These are phyloP conservation scores for Gobio occitaniae DNA, from an alignment of 2,797 vertebrate species.

Conservation along the genomic window DNA sequence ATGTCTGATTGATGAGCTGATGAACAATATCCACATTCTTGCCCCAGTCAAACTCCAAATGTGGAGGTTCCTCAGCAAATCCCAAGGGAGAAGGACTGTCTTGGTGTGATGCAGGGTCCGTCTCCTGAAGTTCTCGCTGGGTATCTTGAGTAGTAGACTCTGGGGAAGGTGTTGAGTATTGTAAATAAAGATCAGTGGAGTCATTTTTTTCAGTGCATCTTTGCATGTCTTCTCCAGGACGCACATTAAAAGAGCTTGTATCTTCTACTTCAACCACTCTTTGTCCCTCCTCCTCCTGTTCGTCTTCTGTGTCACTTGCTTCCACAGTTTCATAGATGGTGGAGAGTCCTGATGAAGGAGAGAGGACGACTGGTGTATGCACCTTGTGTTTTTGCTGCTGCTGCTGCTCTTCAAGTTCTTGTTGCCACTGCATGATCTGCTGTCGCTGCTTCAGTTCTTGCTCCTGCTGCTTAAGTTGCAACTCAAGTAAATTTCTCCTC, in stretches of 20 bases:
- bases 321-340: constrained; percentile 90
- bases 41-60: constrained; percentile 80
- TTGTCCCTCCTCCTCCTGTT: constrained; percentile 41
- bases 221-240: neutral
- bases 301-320: constrained; percentile 66
- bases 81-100: constrained; percentile 50
- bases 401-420: constrained; percentile 72
- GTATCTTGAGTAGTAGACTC: constrained; percentile 5
- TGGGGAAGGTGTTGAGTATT: constrained; percentile 11
- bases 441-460: constrained; percentile 77
- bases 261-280: constrained; percentile 14
- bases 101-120: neutral
- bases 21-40: constrained; percentile 88
- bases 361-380: constrained; percentile 64
- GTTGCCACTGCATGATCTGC: constrained; percentile 81
- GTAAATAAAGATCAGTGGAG: constrained; percentile 22
- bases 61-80: constrained; percentile 65
- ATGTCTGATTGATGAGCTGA: constrained; percentile 90
- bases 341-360: constrained; percentile 77
- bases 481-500: constrained; percentile 67
- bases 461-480: constrained; percentile 77
- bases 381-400: constrained; percentile 59
- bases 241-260: constrained; percentile 19
- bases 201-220: constrained; percentile 51
- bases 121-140: neutral